Evolutionary conservation across 2,888 invertebrate genomes (phyloP).

Genomic region (Notodonta ziczac): DNA sequence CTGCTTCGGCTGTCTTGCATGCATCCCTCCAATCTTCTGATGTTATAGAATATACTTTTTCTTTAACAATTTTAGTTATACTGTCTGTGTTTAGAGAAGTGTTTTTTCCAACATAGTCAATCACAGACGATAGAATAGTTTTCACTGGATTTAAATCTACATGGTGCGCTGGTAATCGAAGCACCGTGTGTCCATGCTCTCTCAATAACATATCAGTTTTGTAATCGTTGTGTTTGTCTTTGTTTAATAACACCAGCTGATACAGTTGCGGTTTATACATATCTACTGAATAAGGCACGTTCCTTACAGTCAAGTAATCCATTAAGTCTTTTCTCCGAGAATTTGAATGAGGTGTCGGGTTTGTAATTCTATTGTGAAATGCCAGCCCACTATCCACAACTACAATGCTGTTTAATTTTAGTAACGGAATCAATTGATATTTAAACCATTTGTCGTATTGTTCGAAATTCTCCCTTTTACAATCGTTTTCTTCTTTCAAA

Average conservation of each 20-base stretch:
- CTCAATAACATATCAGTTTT: conserved; percentile 40
- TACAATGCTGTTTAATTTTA: conserved; percentile 44
- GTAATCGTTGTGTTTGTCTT: conserved; percentile 44
- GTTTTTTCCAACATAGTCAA: conserved; percentile 40
- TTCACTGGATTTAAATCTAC: conserved; percentile 44
- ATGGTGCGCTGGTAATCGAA: conserved; percentile 40
- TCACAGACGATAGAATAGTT: conserved; percentile 32
- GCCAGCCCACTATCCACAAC: conserved; percentile 42
- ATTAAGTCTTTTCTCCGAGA: conserved; percentile 46
- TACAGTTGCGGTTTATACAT: conserved; percentile 48
- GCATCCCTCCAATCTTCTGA: conserved; percentile 41
- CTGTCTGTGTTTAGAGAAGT: conserved; percentile 35
- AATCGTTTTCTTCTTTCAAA: conserved; percentile 41
- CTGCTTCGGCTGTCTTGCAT: conserved; percentile 36
- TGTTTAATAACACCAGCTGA: conserved; percentile 41
- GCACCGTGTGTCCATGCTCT: conserved; percentile 40
- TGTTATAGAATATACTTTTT: conserved; percentile 36
- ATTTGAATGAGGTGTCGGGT: conserved; percentile 43
- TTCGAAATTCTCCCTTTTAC: conserved; percentile 41
- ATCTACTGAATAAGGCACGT: conserved; percentile 41
- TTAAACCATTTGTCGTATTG: conserved; percentile 47
- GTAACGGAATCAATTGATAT: conserved; percentile 39
- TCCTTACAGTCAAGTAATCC: conserved; percentile 43
- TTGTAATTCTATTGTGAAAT: conserved; percentile 42
- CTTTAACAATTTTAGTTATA: conserved; percentile 44